phyloP scores from a whole-genome alignment of 2,113 vertebrate genomes.

The Ginglymostoma cirratum region DNA sequence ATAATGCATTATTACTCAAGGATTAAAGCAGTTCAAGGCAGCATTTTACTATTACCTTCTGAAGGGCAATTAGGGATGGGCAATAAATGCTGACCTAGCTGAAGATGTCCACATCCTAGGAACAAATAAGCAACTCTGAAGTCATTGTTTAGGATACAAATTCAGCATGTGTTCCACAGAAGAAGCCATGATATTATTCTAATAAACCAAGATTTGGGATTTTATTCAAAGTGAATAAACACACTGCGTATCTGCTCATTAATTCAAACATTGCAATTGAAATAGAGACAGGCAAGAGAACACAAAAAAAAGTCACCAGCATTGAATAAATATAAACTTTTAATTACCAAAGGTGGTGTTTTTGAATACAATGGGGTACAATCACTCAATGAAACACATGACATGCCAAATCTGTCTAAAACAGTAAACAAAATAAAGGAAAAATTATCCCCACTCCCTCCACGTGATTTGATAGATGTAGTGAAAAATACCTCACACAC shows the following conservation, averaged over 20 bases:
- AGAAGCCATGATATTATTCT: background rate
- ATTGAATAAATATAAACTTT: conserved; percentile 36
- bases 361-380: conserved; percentile 25
- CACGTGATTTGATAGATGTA: background rate
- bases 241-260: background rate
- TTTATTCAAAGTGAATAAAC: background rate
- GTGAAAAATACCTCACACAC: conserved; percentile 3
- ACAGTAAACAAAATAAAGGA: background rate
- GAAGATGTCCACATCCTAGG: too few species aligned
- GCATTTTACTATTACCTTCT: too few species aligned
- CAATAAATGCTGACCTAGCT: too few species aligned
- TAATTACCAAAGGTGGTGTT: conserved; percentile 21
- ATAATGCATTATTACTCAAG: background rate
- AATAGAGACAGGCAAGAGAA: background rate
- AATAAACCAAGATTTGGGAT: background rate
- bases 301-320: background rate
- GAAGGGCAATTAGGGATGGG: too few species aligned
- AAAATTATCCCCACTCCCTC: too few species aligned
- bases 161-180: background rate
- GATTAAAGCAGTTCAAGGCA: too few species aligned
- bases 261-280: background rate
- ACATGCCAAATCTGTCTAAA: background rate
- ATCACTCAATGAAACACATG: background rate
- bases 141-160: background rate
- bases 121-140: background rate